Evolutionary conservation across 2,797 vertebrate species (phyloP).

Genomic region (Austrolebias charrua): DNA sequence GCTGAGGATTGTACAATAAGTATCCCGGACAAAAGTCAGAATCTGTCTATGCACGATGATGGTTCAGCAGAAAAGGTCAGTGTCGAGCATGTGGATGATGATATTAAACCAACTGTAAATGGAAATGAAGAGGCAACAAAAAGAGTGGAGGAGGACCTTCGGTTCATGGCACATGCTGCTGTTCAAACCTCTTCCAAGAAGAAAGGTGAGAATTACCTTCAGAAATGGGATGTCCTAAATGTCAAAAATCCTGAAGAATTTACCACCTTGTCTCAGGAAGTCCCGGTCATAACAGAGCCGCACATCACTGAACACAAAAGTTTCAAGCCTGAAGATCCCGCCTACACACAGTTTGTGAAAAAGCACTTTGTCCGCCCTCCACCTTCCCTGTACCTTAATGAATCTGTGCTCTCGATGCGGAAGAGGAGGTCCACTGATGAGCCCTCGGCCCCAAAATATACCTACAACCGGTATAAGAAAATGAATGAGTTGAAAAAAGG

Average conservation of each 20-base stretch:
- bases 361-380: constrained; percentile 87
- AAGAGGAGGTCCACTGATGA: constrained; percentile 83
- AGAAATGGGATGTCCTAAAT: constrained; percentile 45
- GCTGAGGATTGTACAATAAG: neutral
- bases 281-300: constrained; percentile 52
- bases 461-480: constrained; percentile 40
- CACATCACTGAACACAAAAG: constrained; percentile 70
- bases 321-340: constrained; percentile 70
- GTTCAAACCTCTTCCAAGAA: constrained; percentile 22
- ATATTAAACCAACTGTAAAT: constrained; percentile 41
- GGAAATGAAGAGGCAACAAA: constrained; percentile 38
- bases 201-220: constrained; percentile 8
- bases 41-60: neutral
- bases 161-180: neutral
- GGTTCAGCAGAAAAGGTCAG: neutral
- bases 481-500: constrained; percentile 22
- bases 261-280: constrained; percentile 48
- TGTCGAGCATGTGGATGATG: neutral
- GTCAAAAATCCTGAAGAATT: constrained; percentile 44
- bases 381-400: constrained; percentile 90
- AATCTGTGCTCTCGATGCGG: constrained; percentile 91
- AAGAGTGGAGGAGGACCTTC: neutral
- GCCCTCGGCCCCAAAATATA: constrained; percentile 32
- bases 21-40: neutral
- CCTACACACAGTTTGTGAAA: constrained; percentile 83